These are phyloP conservation scores for Papilio dardanus DNA, from an alignment of 1,140 invertebrate species.

Conservation along the genomic window DNA sequence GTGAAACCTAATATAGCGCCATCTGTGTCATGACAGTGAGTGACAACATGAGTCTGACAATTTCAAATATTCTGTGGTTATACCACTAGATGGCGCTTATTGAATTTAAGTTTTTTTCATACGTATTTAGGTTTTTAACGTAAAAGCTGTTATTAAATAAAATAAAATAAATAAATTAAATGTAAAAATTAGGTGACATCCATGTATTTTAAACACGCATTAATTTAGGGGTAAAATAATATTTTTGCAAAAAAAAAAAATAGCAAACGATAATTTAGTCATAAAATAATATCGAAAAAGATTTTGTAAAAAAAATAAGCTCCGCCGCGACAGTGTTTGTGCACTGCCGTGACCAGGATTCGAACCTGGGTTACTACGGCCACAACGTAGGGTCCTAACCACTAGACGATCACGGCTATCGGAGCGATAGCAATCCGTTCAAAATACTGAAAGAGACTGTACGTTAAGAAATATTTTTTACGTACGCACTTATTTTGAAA, in stretches of 20 bases:
- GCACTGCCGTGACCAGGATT: slow-evolving; percentile 47
- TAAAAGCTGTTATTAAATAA: neutral
- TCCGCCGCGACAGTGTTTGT: slow-evolving; percentile 58
- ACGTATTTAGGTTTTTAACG: neutral
- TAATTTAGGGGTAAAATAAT: neutral
- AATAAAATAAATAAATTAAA: neutral
- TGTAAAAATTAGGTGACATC: neutral
- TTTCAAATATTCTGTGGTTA: neutral
- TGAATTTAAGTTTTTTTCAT: neutral
- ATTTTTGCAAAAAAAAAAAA: neutral
- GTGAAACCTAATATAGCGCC: neutral
- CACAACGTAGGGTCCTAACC: slow-evolving; percentile 39
- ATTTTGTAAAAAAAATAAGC: slow-evolving; percentile 27
- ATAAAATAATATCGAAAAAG: neutral
- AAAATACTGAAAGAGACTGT: neutral
- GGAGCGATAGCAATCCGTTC: neutral
- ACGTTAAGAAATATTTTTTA: no score
- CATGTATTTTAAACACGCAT: neutral
- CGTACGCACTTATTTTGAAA: neutral
- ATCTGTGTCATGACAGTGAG: neutral
- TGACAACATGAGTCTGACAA: neutral
- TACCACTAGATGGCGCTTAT: neutral
- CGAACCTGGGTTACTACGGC: slow-evolving; percentile 42
- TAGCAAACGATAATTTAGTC: no score
- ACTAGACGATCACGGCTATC: slow-evolving; percentile 39